These are phyloP conservation scores for Cheilosia vernalis DNA, from an alignment of 2,888 invertebrate species.

Conservation along the genomic window DNA sequence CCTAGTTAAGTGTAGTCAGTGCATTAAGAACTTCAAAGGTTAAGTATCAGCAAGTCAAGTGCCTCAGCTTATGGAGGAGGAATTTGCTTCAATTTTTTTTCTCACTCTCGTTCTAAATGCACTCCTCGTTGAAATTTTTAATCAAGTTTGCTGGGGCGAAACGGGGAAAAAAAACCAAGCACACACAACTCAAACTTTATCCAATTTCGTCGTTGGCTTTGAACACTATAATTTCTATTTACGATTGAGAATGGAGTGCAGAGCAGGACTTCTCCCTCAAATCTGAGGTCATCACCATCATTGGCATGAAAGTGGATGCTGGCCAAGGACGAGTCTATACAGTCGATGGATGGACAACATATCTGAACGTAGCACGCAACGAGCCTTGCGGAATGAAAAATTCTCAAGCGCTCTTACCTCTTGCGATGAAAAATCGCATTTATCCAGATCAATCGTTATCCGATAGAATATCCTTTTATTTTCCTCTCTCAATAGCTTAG, in stretches of 20 bases:
- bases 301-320: slow-evolving; percentile 21
- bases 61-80: slow-evolving; percentile 17
- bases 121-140: slow-evolving; percentile 58
- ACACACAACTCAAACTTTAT: slow-evolving; percentile 21
- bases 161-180: slow-evolving; percentile 11
- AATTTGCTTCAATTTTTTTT: slow-evolving; percentile 1
- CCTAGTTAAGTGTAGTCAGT: slow-evolving; percentile 49
- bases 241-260: neutral
- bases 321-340: neutral
- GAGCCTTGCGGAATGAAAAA: slow-evolving; percentile 14
- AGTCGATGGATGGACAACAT: slow-evolving; percentile 9
- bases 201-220: slow-evolving; percentile 34
- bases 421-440: slow-evolving; percentile 64
- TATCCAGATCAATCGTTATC: slow-evolving; percentile 67
- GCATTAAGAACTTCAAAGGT: slow-evolving; percentile 70
- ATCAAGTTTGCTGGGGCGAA: slow-evolving; percentile 40
- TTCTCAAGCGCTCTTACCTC: slow-evolving; percentile 16
- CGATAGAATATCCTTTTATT: slow-evolving; percentile 49
- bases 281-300: slow-evolving; percentile 15
- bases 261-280: neutral
- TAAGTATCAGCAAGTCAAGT: slow-evolving; percentile 66
- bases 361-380: slow-evolving; percentile 22
- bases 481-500: neutral
- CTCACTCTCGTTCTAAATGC: slow-evolving; percentile 25
- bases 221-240: slow-evolving; percentile 28